Evolutionary conservation across 2,797 vertebrate species (phyloP), one percentile per base, ranked within the genome.

Genomic region (Garrulus glandarius): DNA sequence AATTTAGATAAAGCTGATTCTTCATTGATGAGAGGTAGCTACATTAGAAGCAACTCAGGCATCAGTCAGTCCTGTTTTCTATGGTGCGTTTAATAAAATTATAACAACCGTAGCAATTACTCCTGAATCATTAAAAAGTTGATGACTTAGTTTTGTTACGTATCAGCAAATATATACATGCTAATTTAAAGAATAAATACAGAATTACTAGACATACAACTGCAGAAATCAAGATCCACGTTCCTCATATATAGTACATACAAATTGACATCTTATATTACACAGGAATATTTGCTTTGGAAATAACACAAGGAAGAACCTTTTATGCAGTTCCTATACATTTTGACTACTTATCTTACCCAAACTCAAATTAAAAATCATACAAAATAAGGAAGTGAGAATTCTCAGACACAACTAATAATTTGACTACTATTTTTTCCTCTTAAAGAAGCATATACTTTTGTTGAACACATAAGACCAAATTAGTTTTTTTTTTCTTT

Each of bases 1-100:
- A 71, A 94, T 92, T 83, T 80, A 85, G 56, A 94, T 59, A 85
- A 91, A 92, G 64, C 15, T 80, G 79, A 74, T 67, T 89, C 72
- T 80, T 64, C 61, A 56, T 15, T 83, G 83, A 77, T 55, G 17
- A 93, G 79, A 92, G 47, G 69, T 68, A 68, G 64, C 37, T 67
- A 4, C 34, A 77, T 63, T 64, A 74, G 83, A 88, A 86, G 41
- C 22, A 82, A 79, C 34, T 63, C 53, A 86, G 44, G 64, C 30
- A 2, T 70, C 72, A 88, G 49, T 29, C 59, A 93, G 68, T 67
- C 60, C 47, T 77, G 29, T 57, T 87, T 72, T 67, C 47, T 65
- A 30, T 21, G 64, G 52, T 67, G 77, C 56, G n/a, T 81, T 89
- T 63, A 92, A 89, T 64, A 39, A 96, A 84, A 63, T 77, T 63